Conservation (phyloP, 2,888 invertebrate genomes). For the Sphinx pinastri region DNA sequence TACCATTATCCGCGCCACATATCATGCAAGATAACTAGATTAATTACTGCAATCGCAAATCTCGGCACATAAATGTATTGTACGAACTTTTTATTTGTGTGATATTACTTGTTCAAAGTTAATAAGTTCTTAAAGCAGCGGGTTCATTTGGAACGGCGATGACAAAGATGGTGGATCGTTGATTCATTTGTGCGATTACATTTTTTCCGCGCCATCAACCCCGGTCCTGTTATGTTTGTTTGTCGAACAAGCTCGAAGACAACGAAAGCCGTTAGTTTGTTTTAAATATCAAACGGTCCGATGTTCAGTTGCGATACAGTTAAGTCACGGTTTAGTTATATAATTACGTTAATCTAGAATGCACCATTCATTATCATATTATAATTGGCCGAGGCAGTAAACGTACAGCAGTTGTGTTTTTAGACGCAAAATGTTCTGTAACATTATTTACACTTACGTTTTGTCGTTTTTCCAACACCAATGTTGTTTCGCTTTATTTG, state of each 20-base stretch:
- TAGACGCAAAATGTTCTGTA: background rate
- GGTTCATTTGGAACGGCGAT: slow-evolving; percentile 30
- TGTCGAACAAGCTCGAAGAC: slow-evolving; percentile 38
- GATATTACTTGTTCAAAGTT: slow-evolving; percentile 46
- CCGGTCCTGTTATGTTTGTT: slow-evolving; percentile 41
- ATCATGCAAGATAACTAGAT: slow-evolving; percentile 42
- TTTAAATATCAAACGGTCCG: slow-evolving; percentile 25
- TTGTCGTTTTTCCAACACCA: slow-evolving; percentile 11
- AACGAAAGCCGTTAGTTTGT: slow-evolving; percentile 24
- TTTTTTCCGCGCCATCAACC: slow-evolving; percentile 34
- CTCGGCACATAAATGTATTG: slow-evolving; percentile 35
- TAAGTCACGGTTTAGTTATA: slow-evolving; percentile 25
- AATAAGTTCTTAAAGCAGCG: slow-evolving; percentile 38
- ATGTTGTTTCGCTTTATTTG: slow-evolving; percentile 21
- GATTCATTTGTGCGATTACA: slow-evolving; percentile 32
- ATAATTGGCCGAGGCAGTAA: slow-evolving; percentile 14
- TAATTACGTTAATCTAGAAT: slow-evolving; percentile 23
- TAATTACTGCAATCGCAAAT: slow-evolving; percentile 46
- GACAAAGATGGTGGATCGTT: slow-evolving; percentile 18
- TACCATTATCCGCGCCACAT: slow-evolving; percentile 50
- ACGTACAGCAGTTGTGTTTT: slow-evolving; percentile 7
- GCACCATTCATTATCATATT: slow-evolving; percentile 24
- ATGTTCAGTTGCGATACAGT: slow-evolving; percentile 20
- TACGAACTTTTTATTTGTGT: slow-evolving; percentile 44
- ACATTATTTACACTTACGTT: slow-evolving; percentile 20